phyloP scores from a whole-genome alignment of 1,140 invertebrate genomes.

The Calliopsis andreniformis region DNA sequence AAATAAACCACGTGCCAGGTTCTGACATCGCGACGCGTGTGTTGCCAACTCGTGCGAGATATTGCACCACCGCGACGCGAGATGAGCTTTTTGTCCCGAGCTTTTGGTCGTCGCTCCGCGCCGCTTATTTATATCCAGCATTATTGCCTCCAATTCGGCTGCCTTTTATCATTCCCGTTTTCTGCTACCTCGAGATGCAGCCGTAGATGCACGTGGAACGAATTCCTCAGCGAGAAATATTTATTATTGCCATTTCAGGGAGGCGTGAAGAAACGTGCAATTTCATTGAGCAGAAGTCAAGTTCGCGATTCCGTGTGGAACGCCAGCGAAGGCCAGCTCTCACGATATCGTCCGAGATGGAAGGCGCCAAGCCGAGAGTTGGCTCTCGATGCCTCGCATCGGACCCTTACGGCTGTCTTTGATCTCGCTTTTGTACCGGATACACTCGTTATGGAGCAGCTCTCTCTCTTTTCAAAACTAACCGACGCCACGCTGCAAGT shows the following conservation, averaged over 20 bases:
- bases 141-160: slow-evolving; percentile 27
- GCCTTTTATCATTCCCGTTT: background rate
- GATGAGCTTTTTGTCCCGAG: slow-evolving; percentile 12
- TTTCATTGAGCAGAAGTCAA: background rate
- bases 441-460: slow-evolving; percentile 54
- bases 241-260: background rate
- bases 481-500: slow-evolving; percentile 45
- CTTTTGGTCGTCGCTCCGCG: background rate
- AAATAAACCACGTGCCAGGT: slow-evolving; percentile 53
- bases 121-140: slow-evolving; percentile 39
- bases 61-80: slow-evolving; percentile 27
- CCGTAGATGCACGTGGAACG: background rate
- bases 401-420: slow-evolving; percentile 39
- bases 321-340: background rate
- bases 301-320: background rate
- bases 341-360: background rate
- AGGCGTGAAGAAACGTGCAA: background rate
- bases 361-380: background rate
- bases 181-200: background rate
- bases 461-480: slow-evolving; percentile 28
- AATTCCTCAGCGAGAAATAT: background rate
- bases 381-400: slow-evolving; percentile 33
- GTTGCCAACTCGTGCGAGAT: slow-evolving; percentile 28
- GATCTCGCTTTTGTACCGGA: slow-evolving; percentile 65
- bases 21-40: slow-evolving; percentile 4